These are phyloP conservation scores for Rhagonycha lutea DNA, from an alignment of 2,888 invertebrate genomes.

Conservation along the genomic window DNA sequence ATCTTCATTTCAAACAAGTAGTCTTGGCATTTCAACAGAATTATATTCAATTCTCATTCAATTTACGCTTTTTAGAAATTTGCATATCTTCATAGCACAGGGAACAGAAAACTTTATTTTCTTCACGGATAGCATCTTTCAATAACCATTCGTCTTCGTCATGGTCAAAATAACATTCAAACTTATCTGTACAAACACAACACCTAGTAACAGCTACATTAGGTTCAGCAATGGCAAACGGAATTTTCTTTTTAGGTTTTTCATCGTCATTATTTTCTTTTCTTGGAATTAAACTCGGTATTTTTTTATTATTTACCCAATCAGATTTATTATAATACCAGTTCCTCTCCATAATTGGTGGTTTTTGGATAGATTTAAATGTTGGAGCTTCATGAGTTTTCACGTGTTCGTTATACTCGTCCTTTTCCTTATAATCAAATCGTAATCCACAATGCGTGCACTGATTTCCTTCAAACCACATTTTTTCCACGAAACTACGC, in stretches of 20 bases:
- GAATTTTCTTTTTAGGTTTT: not conserved
- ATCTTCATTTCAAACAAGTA: too few relatives aligned
- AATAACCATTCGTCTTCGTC: not conserved
- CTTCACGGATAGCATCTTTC: not conserved
- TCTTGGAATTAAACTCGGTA: not conserved
- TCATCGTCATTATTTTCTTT: not conserved
- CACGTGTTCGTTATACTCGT: not conserved
- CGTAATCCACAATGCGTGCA: not conserved
- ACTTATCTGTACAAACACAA: not conserved
- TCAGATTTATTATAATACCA: not conserved
- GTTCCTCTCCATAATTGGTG: not conserved
- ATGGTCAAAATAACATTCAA: not conserved
- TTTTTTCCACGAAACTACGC: not conserved
- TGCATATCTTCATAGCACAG: not conserved
- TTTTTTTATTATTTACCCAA: not conserved
- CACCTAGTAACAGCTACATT: not conserved
- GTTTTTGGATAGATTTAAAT: not conserved
- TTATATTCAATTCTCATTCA: not conserved
- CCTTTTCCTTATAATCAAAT: not conserved
- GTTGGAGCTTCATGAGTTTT: not conserved
- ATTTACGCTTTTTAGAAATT: not conserved
- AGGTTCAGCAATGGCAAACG: not conserved
- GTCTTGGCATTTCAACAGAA: too few relatives aligned
- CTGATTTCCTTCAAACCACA: not conserved
- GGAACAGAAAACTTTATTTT: not conserved